These are phyloP conservation scores for Sceliomorpha sp. DNA, from an alignment of 2,888 invertebrate species.

Conservation along the genomic window DNA sequence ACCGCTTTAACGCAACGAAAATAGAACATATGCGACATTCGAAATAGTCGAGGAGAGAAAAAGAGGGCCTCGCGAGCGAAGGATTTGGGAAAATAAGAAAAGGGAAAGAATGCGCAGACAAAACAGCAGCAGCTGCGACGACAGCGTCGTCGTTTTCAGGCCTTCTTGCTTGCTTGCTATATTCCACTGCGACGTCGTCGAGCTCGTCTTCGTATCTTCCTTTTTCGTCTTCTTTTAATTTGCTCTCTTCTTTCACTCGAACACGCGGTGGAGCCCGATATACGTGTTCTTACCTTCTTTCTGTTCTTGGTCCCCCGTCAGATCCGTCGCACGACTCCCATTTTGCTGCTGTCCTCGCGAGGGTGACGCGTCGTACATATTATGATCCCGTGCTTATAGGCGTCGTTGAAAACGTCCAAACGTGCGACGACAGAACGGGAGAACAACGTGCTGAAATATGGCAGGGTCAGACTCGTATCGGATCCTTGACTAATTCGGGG, in stretches of 20 bases:
- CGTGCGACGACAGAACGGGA: constrained; percentile 9
- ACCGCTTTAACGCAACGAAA: constrained; percentile 78
- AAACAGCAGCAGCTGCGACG: constrained; percentile 57
- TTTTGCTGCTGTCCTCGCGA: constrained; percentile 60
- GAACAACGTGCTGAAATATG: constrained; percentile 4
- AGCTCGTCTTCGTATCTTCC: constrained; percentile 51
- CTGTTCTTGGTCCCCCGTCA: constrained; percentile 53
- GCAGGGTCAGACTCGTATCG: too few relatives aligned
- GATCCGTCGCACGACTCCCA: constrained; percentile 57
- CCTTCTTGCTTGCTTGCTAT: constrained; percentile 41
- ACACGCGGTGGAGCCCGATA: constrained; percentile 44
- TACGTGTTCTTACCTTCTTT: constrained; percentile 56
- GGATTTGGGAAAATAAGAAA: constrained; percentile 47
- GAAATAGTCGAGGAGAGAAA: constrained; percentile 48
- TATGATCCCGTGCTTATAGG: constrained; percentile 22
- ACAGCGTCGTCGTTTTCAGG: constrained; percentile 43
- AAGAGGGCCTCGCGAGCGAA: constrained; percentile 26
- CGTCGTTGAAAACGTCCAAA: constrained; percentile 15
- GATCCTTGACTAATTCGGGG: too few relatives aligned
- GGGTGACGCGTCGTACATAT: constrained; percentile 45
- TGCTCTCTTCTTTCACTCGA: constrained; percentile 31
- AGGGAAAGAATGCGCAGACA: constrained; percentile 50
- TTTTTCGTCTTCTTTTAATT: constrained; percentile 35
- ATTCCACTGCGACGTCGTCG: constrained; percentile 48
- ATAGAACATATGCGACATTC: constrained; percentile 68